Evolutionary conservation across 2,888 invertebrate genomes (phyloP).

Genomic region (Pyrrhia umbra): DNA sequence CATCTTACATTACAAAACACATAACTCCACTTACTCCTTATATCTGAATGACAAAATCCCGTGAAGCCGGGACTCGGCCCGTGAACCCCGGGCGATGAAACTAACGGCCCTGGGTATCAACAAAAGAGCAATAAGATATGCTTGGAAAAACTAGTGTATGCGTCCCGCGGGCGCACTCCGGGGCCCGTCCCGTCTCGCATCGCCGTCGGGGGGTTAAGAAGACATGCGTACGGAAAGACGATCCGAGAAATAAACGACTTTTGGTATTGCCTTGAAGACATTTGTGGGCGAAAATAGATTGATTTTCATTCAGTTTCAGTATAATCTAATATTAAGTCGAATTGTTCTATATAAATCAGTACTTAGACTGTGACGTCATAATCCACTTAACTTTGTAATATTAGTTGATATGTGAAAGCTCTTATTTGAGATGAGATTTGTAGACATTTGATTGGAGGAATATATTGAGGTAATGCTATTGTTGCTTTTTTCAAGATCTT

Average conservation of each 20-base stretch:
- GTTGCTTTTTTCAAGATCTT: too few species aligned
- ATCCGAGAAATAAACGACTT: constrained; percentile 71
- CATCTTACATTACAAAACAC: constrained; percentile 5
- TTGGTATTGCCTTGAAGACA: constrained; percentile 72
- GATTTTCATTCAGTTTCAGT: constrained; percentile 69
- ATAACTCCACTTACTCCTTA: constrained; percentile 21
- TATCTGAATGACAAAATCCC: constrained; percentile 57
- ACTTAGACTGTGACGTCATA: not conserved
- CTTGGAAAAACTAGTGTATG: constrained; percentile 89
- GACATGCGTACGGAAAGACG: constrained; percentile 67
- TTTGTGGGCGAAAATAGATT: constrained; percentile 70
- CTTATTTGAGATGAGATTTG: too few species aligned
- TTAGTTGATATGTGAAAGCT: too few species aligned
- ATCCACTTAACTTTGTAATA: not conserved
- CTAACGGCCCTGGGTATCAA: constrained; percentile 89
- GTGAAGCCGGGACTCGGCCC: constrained; percentile 65
- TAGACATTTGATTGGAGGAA: too few species aligned
- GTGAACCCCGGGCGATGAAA: constrained; percentile 88
- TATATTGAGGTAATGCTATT: too few species aligned
- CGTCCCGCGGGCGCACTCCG: constrained; percentile 79
- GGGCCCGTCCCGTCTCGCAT: constrained; percentile 71
- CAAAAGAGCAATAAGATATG: constrained; percentile 91
- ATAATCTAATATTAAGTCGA: constrained; percentile 38
- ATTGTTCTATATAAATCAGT: constrained; percentile 20
- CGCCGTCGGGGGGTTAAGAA: constrained; percentile 74